Evolutionary conservation across 2,113 vertebrate genomes (phyloP).

Genomic region (Orthonyx spaldingii): DNA sequence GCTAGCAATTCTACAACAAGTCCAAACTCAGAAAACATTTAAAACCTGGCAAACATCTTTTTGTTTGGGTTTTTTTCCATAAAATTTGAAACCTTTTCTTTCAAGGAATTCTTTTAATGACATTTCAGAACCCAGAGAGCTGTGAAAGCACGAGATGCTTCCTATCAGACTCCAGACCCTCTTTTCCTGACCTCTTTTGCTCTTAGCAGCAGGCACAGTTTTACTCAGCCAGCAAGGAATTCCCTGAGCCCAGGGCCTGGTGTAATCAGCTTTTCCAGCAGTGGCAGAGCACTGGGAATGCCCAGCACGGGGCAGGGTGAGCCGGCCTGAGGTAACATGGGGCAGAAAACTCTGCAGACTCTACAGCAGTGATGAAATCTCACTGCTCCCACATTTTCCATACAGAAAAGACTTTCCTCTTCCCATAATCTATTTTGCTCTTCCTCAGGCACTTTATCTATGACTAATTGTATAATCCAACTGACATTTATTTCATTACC

Average conservation of each 20-base stretch:
- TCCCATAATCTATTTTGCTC: background rate
- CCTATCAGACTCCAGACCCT: background rate
- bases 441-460: background rate
- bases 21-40: background rate
- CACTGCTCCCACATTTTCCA: background rate
- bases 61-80: background rate
- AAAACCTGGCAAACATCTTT: background rate
- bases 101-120: background rate
- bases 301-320: background rate
- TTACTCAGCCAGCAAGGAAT: background rate
- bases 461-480: background rate
- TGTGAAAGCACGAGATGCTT: background rate
- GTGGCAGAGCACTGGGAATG: background rate
- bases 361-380: background rate
- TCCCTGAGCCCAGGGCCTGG: background rate
- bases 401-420: background rate
- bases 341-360: background rate
- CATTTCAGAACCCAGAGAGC: background rate
- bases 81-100: background rate
- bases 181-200: background rate
- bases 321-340: rapidly evolving
- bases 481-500: background rate
- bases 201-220: background rate
- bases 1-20: background rate
- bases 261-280: background rate